Evolutionary conservation across 2,888 invertebrate species (phyloP), one percentile per base, ranked within the genome.

Genomic region (Lasioglossum oenotherae): DNA sequence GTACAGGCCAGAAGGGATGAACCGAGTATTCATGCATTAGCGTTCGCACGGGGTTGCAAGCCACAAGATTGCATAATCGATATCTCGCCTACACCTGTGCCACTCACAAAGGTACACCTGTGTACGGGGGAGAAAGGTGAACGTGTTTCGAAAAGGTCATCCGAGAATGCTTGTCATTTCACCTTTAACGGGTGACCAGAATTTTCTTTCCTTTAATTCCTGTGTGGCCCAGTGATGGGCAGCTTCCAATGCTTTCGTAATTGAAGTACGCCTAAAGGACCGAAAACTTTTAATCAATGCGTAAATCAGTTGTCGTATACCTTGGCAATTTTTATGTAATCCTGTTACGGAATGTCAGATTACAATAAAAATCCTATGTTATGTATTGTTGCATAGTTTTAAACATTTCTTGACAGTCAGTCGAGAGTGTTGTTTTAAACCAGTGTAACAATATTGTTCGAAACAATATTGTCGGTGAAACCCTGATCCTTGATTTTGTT

Each of bases 11-110:
- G 83, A 77, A 84, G 85, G 80, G 90, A 89, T 79, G 88, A 74
- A 67, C 57, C 67, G 80, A 81, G 86, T 86, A 77, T 87, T 79
- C 81, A 86, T 84, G 88, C 84, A 86, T 82, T 85, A 84, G 79
- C 77, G 86, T 73, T 81, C 80, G 82, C 82, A 82, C 74, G 86
- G 86, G 85, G 77, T 57, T 88, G 89, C 90, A 88, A 91, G 90
- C 91, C 92, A 89, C 90, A 92, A 93, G 93, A 94, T 94, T 93
- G 92, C 93, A 93, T 92, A 94, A 94, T 94, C 94, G 93, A 94
- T 94, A 94, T 88, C 85, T 87, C 83, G 85, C 89, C 89, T 90
- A 91, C 94, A 92, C 92, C 92, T 92, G 92, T 91, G 92, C 88
- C 90, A 88, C 89, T 90, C 92, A 89, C 90, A 88, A 91, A 86